These are phyloP conservation scores for Hippocampus zosterae DNA, from an alignment of 2,113 vertebrate genomes.

Conservation along the genomic window DNA sequence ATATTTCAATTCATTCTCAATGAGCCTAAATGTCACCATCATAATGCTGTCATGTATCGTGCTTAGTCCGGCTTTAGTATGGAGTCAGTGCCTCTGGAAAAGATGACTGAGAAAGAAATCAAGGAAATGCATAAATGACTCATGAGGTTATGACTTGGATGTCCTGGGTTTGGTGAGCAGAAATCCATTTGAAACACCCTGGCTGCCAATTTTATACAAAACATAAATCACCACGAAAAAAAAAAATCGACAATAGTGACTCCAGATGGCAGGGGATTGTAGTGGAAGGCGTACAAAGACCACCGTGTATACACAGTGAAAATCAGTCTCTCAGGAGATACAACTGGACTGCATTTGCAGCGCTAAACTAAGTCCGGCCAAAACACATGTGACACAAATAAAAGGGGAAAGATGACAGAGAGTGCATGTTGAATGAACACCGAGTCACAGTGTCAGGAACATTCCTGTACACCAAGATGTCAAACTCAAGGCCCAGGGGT, in stretches of 20 bases:
- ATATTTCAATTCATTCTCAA: slow-evolving; percentile 12
- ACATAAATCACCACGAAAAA: slow-evolving; percentile 26
- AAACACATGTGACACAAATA: slow-evolving; percentile 44
- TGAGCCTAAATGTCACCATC: slow-evolving; percentile 22
- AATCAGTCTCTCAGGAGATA: not conserved
- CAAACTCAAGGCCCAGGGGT: too few species aligned
- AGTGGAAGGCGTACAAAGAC: not conserved
- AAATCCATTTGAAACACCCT: slow-evolving; percentile 15
- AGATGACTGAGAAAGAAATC: slow-evolving; percentile 3
- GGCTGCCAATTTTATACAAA: slow-evolving; percentile 9
- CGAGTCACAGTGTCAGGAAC: slow-evolving; percentile 48
- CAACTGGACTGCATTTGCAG: slow-evolving; percentile 23
- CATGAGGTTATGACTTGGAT: slow-evolving; percentile 21
- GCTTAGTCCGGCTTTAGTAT: slow-evolving; percentile 6
- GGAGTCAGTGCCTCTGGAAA: slow-evolving; percentile 2
- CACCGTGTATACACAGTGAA: not conserved
- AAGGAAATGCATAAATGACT: slow-evolving; percentile 22
- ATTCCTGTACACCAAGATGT: slow-evolving; percentile 20
- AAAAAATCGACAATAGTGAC: slow-evolving; percentile 13
- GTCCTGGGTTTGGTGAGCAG: slow-evolving; percentile 5
- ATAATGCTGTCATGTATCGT: slow-evolving; percentile 27
- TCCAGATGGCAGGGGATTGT: slow-evolving; percentile 15
- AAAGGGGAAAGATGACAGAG: slow-evolving; percentile 46
- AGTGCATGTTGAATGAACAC: slow-evolving; percentile 49
- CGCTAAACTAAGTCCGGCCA: slow-evolving; percentile 24